These are phyloP conservation scores for Pangasius krempfi DNA, from an alignment of 2,797 vertebrate genomes.

Conservation along the genomic window DNA sequence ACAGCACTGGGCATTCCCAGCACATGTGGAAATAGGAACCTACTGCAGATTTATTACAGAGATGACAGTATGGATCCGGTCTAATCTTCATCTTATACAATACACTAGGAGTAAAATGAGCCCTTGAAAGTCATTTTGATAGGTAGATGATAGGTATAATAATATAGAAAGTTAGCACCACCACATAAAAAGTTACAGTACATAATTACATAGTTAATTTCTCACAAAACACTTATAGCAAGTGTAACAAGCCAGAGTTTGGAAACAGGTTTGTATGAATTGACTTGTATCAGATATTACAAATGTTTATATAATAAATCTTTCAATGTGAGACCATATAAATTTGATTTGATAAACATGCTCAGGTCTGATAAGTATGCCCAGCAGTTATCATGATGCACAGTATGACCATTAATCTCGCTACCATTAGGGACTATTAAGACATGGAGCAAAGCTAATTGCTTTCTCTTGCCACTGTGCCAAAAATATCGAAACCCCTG, in stretches of 20 bases:
- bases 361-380: not conserved
- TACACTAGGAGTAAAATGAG: too few relatives aligned
- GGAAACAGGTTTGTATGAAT: not conserved
- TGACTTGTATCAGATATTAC: not conserved
- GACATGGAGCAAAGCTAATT: conserved; percentile 3
- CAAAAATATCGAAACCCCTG: not conserved
- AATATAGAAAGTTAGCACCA: not conserved
- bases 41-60: too few relatives aligned
- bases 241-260: not conserved
- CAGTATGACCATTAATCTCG: conserved; percentile 12
- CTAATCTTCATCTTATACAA: too few relatives aligned
- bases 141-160: not conserved
- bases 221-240: not conserved
- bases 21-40: too few relatives aligned
- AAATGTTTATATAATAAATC: not conserved
- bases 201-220: not conserved
- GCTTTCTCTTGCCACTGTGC: not conserved
- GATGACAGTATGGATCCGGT: too few relatives aligned
- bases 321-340: not conserved
- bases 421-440: not conserved
- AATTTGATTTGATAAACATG: not conserved
- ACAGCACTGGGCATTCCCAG: too few relatives aligned
- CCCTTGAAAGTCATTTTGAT: not conserved
- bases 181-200: not conserved
- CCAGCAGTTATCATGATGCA: not conserved